Evolutionary conservation across 2,888 invertebrate species (phyloP), one percentile per base, ranked within the genome.

Genomic region (Pseudoips prasinana): DNA sequence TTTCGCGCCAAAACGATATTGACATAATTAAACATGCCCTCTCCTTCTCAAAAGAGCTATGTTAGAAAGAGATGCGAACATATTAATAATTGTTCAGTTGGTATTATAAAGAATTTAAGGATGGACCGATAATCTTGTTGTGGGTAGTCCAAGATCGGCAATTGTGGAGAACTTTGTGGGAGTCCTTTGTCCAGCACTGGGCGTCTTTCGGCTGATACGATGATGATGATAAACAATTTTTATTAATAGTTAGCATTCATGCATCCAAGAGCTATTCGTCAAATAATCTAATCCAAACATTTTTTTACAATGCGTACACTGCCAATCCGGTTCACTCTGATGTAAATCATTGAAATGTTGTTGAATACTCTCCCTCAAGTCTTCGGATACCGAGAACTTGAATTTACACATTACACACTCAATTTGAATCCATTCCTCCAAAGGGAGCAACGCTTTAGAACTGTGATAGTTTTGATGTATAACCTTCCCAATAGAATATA

Each of bases 271-370:
- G 0, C 39, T 53, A 1, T 40, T 26, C 0, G 70, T 43, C 1
- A 80, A 42, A 1, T 31, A 18, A 0, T 46, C 26, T 38, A 68
- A 57, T 1, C 44, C 22, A 7, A 73, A 67, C 0, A 3, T 8
- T n/a, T 35, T 29, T 0, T 54, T 42, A 24, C 80, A 81, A 11
- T 68, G 52, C 0, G 41, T 46, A 14, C 82, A 84, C 1, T 44
- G 44, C 71, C 74, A 79, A 8, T 72, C 67, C 0, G 58, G 58
- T 23, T 83, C 81, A 0, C 52, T 29, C 0, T 39, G 30, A 36
- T 83, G 81, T 0, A 33, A 31, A 0, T 52, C 53, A 1, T 54
- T 56, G 10, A 72, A 75, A 43, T 84, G 84, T 0, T 50, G 23
- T 4, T 50, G 35, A 3, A 81, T 1, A 0, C 29, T 23, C 0